These are phyloP conservation scores for Tetrapedia diversipes DNA, from an alignment of 2,888 invertebrate genomes.

Conservation along the genomic window DNA sequence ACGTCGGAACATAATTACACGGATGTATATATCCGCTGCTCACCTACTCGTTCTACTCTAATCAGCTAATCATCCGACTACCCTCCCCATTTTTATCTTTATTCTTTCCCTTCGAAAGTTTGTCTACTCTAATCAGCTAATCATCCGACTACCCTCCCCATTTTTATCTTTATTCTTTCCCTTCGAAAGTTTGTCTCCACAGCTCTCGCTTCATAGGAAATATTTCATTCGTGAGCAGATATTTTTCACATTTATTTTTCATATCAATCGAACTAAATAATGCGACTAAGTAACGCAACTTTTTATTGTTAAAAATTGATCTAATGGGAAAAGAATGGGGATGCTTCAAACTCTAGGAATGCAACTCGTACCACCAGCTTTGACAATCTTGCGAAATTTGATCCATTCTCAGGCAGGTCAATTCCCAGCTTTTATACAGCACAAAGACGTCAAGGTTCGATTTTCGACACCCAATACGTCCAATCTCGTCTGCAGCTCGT, in stretches of 20 bases:
- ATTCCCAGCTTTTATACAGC: conserved; percentile 15
- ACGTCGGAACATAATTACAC: conserved; percentile 76
- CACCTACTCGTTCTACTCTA: conserved; percentile 71
- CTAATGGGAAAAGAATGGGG: no score
- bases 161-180: not conserved
- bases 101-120: not conserved
- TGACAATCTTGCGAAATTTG: conserved; percentile 21
- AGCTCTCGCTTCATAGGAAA: not conserved
- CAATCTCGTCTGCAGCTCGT: not conserved
- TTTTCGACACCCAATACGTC: conserved; percentile 4
- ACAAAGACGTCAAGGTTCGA: conserved; percentile 14
- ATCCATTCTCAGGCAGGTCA: conserved; percentile 14
- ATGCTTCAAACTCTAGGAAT: not conserved
- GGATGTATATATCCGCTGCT: conserved; percentile 59
- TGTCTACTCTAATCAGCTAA: conserved; percentile 71
- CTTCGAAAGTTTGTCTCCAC: not conserved
- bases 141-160: conserved; percentile 48
- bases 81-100: conserved; percentile 26
- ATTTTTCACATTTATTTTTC: no score
- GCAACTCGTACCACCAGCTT: not conserved
- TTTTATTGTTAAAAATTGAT: no score
- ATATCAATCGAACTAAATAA: no score
- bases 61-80: conserved; percentile 67
- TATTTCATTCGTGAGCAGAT: not conserved
- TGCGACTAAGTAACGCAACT: no score